A percentile compares a stretch with the other conserved stretches of the same genome.
phyloP scores from a whole-genome alignment of 2,888 invertebrate species.

The Lagria hirta region DNA sequence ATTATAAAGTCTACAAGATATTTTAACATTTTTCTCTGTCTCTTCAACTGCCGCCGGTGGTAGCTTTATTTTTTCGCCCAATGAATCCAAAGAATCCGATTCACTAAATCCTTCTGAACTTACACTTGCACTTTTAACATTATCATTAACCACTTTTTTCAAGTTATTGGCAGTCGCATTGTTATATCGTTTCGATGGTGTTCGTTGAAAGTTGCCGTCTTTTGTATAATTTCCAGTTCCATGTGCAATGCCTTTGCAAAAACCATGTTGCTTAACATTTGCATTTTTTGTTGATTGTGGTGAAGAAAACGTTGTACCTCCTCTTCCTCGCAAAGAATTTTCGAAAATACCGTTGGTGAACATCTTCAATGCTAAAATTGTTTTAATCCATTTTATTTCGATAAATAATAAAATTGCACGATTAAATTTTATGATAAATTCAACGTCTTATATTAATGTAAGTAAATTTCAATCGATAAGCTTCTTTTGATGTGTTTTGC shows the following conservation, averaged over 20 bases:
- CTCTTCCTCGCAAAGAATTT: slow-evolving; percentile 60
- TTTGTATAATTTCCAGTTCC: slow-evolving; percentile 64
- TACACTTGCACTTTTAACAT: slow-evolving; percentile 59
- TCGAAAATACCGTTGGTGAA: slow-evolving; percentile 54
- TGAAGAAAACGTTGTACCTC: slow-evolving; percentile 50
- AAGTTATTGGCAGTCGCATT: slow-evolving; percentile 46
- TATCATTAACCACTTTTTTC: too few species aligned
- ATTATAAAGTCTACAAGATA: slow-evolving; percentile 58
- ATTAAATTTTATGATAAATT: too few species aligned
- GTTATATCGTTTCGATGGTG: slow-evolving; percentile 54
- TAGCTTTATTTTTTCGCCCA: slow-evolving; percentile 32
- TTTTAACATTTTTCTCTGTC: slow-evolving; percentile 45
- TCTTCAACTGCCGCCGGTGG: not conserved
- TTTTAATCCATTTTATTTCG: too few species aligned
- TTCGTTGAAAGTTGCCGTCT: slow-evolving; percentile 45
- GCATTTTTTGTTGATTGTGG: slow-evolving; percentile 52
- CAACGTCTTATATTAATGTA: too few species aligned
- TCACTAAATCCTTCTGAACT: slow-evolving; percentile 68
- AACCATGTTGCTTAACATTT: slow-evolving; percentile 64
- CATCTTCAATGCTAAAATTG: slow-evolving; percentile 58
- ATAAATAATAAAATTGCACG: too few species aligned
- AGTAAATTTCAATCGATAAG: too few species aligned
- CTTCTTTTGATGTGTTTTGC: too few species aligned
- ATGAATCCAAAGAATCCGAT: slow-evolving; percentile 64
- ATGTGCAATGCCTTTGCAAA: slow-evolving; percentile 76